Conservation (phyloP, 2,888 invertebrate genomes). For the Abscondita cerata region DNA sequence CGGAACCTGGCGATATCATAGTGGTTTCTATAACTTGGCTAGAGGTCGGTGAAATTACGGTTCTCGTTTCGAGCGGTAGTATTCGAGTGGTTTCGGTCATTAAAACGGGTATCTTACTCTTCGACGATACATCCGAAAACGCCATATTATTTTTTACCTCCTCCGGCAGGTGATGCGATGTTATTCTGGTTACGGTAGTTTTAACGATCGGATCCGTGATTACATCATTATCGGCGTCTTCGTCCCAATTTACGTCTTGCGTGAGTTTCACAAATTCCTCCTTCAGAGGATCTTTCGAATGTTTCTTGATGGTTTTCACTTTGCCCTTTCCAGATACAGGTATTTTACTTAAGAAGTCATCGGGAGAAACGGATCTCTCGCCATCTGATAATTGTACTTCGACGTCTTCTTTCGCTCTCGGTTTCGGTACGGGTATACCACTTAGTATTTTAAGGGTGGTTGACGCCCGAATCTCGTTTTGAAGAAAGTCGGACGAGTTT, state of each 20-base stretch:
- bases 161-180: constrained; percentile 24
- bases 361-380: constrained; percentile 44
- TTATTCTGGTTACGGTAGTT: constrained; percentile 54
- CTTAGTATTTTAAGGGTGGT: constrained; percentile 36
- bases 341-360: constrained; percentile 55
- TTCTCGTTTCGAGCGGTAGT: constrained; percentile 46
- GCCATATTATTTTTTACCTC: constrained; percentile 32
- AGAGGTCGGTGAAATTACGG: constrained; percentile 40
- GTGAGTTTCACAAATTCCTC: constrained; percentile 57
- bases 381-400: constrained; percentile 45
- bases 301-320: constrained; percentile 61
- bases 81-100: constrained; percentile 53
- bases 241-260: constrained; percentile 59
- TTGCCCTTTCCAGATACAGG: constrained; percentile 56
- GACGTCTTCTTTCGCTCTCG: constrained; percentile 46
- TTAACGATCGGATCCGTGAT: constrained; percentile 50
- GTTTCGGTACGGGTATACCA: constrained; percentile 52
- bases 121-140: constrained; percentile 41
- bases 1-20: constrained; percentile 51
- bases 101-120: constrained; percentile 60
- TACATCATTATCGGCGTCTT: constrained; percentile 38
- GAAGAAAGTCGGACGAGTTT: constrained; percentile 15
- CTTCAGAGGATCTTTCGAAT: constrained; percentile 60
- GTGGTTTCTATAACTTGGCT: constrained; percentile 46
- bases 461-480: constrained; percentile 19